Conservation (phyloP, 2,888 invertebrate genomes). For the Doris montereyensis region DNA sequence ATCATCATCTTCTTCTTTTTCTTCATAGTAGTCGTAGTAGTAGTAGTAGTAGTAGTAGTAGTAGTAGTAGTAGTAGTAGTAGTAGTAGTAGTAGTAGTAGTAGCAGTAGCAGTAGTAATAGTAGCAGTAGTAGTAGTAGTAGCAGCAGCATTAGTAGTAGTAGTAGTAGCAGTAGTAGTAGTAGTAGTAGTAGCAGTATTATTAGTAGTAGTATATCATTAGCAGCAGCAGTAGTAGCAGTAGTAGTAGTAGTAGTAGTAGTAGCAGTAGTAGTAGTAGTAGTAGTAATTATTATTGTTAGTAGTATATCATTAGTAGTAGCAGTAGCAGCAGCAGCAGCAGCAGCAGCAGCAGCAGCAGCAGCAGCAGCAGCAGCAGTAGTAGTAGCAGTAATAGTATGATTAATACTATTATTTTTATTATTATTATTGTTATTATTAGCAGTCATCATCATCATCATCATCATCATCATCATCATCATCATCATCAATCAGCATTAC, state of each 20-base stretch:
- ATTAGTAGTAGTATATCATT: no score
- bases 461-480: background rate
- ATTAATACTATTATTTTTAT: no score
- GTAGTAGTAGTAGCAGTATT: conserved; percentile 11
- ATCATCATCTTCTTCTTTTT: no score
- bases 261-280: conserved; percentile 6
- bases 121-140: conserved; percentile 4
- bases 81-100: conserved; percentile 18
- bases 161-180: conserved; percentile 15
- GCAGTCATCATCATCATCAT: background rate
- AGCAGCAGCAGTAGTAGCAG: conserved; percentile 14
- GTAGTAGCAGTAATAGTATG: conserved; percentile 16
- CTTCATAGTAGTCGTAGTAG: no score
- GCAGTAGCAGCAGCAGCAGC: conserved; percentile 23
- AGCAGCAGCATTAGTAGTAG: no score
- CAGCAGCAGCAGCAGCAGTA: conserved; percentile 11
- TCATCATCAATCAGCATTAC: no score
- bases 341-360: conserved; percentile 11
- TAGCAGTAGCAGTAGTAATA: conserved; percentile 6
- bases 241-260: conserved; percentile 13
- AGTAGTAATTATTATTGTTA: background rate
- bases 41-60: conserved; percentile 4
- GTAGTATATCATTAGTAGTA: background rate
- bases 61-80: background rate
- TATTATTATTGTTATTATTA: no score